phyloP scores from a whole-genome alignment of 2,113 vertebrate species.

The Bubo bubo region DNA sequence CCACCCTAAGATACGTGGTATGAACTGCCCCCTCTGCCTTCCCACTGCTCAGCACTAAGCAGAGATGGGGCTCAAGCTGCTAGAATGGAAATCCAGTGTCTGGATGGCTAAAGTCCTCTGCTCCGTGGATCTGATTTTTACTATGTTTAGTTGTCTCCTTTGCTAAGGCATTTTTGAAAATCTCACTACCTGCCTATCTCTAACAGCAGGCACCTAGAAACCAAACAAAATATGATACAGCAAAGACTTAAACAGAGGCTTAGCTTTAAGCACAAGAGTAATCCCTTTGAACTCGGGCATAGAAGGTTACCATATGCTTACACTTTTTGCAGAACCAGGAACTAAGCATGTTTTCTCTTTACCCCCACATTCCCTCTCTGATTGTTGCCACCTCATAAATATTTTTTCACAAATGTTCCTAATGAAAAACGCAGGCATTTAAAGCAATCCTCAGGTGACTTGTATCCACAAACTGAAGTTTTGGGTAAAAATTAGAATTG shows the following conservation, averaged over 20 bases:
- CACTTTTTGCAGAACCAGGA: neutral
- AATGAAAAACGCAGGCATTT: neutral
- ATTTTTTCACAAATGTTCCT: neutral
- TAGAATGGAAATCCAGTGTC: neutral
- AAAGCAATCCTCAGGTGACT: neutral
- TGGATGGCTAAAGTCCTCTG: neutral
- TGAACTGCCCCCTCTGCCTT: neutral
- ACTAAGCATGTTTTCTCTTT: neutral
- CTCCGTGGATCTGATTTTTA: neutral
- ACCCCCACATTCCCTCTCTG: neutral
- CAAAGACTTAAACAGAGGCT: neutral
- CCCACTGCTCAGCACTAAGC: neutral
- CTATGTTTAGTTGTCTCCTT: neutral
- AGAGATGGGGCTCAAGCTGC: neutral
- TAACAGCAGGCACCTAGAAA: neutral
- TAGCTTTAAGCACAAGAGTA: slow-evolving; percentile 1
- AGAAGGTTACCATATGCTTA: neutral
- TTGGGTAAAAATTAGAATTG: neutral
- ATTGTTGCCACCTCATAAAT: neutral
- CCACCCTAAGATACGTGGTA: neutral
- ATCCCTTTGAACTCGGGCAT: neutral
- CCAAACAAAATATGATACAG: neutral
- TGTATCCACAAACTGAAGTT: neutral
- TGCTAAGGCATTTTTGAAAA: neutral
- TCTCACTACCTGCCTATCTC: neutral